Evolutionary conservation across 1,140 invertebrate genomes (phyloP).

Genomic region (Lycorma delicatula): DNA sequence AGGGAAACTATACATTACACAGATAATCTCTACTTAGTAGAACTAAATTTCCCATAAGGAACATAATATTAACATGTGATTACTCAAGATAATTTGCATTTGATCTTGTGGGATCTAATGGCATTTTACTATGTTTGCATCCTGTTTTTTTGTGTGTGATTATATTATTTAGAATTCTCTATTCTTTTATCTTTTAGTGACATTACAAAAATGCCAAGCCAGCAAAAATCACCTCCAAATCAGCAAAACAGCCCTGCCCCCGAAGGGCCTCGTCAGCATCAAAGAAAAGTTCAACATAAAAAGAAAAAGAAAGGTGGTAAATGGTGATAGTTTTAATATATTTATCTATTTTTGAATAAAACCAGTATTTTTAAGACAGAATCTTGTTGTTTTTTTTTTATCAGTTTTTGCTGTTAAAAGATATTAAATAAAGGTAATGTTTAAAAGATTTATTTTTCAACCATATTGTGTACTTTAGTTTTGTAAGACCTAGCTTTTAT

Average conservation of each 20-base stretch:
- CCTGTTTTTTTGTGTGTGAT: not conserved
- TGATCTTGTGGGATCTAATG: not conserved
- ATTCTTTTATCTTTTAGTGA: slow-evolving; percentile 43
- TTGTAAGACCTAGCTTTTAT: too few species aligned
- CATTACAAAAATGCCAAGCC: slow-evolving; percentile 53
- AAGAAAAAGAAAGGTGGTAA: slow-evolving; percentile 53
- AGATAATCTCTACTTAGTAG: not conserved
- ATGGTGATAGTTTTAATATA: slow-evolving; percentile 21
- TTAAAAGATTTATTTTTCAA: too few species aligned
- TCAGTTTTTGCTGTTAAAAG: too few species aligned
- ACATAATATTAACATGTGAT: not conserved
- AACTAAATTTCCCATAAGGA: not conserved
- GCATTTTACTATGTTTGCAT: not conserved
- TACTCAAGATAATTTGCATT: not conserved
- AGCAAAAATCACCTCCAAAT: slow-evolving; percentile 41
- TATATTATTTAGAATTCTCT: slow-evolving; percentile 3
- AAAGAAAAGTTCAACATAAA: slow-evolving; percentile 50
- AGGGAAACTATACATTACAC: not conserved
- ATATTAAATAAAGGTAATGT: too few species aligned
- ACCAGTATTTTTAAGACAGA: too few species aligned
- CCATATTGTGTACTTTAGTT: too few species aligned
- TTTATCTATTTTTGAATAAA: too few species aligned
- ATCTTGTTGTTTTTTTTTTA: too few species aligned
- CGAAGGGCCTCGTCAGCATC: slow-evolving; percentile 46
- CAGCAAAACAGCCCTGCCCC: slow-evolving; percentile 44